phyloP scores from a whole-genome alignment of 2,113 vertebrate species.

The Stomatorhinus ivindoensis region DNA sequence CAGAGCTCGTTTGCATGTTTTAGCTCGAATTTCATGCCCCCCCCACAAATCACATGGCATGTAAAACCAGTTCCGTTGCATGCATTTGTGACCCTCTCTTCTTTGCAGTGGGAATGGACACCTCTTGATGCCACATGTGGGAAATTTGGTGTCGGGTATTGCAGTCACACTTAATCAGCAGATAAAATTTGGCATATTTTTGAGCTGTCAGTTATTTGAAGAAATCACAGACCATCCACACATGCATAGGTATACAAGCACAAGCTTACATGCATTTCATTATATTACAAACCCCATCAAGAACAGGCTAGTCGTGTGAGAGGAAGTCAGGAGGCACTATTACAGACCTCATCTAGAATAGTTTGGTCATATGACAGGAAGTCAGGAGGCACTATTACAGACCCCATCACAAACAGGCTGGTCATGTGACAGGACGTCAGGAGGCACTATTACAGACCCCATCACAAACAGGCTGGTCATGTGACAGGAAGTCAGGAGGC shows the following conservation, averaged over 20 bases:
- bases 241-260: neutral
- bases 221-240: neutral
- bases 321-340: neutral
- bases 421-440: neutral
- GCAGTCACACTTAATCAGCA: neutral
- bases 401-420: neutral
- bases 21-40: neutral
- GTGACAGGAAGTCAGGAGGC: neutral
- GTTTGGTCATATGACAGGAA: neutral
- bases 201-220: neutral
- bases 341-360: neutral
- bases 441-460: neutral
- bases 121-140: neutral
- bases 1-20: neutral
- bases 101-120: neutral
- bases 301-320: neutral
- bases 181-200: neutral
- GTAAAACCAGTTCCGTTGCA: neutral
- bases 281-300: neutral
- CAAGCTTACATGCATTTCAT: neutral
- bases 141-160: neutral
- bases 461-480: neutral
- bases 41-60: neutral
- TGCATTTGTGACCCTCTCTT: neutral
- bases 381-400: neutral